phyloP scores from a whole-genome alignment of 2,797 vertebrate species.

The Clarias laeviceps region DNA sequence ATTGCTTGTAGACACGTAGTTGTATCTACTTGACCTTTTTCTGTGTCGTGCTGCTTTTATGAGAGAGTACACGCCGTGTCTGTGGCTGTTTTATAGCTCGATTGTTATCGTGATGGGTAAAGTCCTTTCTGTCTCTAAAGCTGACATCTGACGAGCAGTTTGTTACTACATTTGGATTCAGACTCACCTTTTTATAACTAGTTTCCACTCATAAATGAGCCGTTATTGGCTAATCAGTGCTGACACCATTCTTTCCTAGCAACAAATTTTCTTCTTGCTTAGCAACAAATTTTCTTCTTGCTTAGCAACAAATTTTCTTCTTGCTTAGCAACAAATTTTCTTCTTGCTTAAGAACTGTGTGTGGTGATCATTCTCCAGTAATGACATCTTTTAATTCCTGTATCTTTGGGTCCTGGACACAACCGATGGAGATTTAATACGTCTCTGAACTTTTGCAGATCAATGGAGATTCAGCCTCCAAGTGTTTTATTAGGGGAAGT shows the following conservation, averaged over 20 bases:
- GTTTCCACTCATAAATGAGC: not conserved
- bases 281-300: too few relatives aligned
- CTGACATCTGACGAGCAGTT: not conserved
- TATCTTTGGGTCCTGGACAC: too few relatives aligned
- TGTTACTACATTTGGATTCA: conserved; percentile 31
- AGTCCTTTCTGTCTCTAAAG: conserved; percentile 8
- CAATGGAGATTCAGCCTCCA: too few relatives aligned
- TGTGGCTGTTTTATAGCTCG: conserved; percentile 38
- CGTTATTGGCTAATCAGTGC: not conserved
- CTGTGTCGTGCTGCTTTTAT: not conserved
- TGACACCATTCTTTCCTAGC: not conserved
- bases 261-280: not conserved
- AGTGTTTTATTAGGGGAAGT: too few relatives aligned
- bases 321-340: not conserved
- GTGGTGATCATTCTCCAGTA: too few relatives aligned
- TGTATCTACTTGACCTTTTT: not conserved
- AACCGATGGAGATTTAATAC: too few relatives aligned
- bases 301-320: too few relatives aligned
- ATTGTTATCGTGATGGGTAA: conserved; percentile 3
- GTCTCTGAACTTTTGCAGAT: too few relatives aligned
- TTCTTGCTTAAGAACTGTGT: not conserved
- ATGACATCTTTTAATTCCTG: too few relatives aligned
- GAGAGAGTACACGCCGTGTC: conserved; percentile 12
- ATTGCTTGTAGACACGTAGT: not conserved
- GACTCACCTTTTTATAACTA: not conserved